Conservation (phyloP, 2,888 invertebrate genomes). For the Hydropsyche betteni region DNA sequence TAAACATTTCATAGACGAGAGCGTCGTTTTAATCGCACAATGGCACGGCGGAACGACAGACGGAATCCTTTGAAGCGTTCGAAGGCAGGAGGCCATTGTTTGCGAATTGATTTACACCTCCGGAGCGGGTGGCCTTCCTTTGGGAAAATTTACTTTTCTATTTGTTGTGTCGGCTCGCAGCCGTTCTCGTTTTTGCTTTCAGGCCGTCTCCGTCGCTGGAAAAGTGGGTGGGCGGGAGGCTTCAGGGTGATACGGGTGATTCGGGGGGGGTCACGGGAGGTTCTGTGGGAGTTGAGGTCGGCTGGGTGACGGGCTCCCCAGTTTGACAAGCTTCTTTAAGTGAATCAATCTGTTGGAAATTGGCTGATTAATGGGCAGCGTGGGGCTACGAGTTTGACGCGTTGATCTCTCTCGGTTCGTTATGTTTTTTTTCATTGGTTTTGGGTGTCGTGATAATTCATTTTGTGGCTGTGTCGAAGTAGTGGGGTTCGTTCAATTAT, state of each 20-base stretch:
- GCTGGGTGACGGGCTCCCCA: not conserved
- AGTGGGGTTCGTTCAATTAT: too few relatives aligned
- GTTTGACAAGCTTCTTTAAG: slow-evolving; percentile 4
- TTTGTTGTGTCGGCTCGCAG: slow-evolving; percentile 38
- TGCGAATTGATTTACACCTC: slow-evolving; percentile 51
- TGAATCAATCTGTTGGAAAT: slow-evolving; percentile 9
- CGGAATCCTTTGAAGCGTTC: slow-evolving; percentile 11
- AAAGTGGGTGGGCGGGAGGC: too few relatives aligned
- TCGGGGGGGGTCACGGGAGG: too few relatives aligned
- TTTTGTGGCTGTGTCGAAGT: too few relatives aligned
- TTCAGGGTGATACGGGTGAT: too few relatives aligned
- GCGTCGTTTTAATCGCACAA: not conserved
- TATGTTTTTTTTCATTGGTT: too few relatives aligned
- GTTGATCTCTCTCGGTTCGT: too few relatives aligned
- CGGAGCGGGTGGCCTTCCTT: slow-evolving; percentile 32
- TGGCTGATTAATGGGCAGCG: slow-evolving; percentile 2
- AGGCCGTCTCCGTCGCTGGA: not conserved
- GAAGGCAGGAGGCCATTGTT: slow-evolving; percentile 47
- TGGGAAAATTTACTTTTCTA: slow-evolving; percentile 49
- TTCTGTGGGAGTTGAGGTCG: not conserved
- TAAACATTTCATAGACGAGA: not conserved
- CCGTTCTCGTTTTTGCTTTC: not conserved
- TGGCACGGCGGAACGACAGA: slow-evolving; percentile 8
- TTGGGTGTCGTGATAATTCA: too few relatives aligned
- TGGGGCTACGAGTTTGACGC: not conserved